phyloP scores from a whole-genome alignment of 92 coral and sea anemone species.

The Isaurus tuberculatus region DNA sequence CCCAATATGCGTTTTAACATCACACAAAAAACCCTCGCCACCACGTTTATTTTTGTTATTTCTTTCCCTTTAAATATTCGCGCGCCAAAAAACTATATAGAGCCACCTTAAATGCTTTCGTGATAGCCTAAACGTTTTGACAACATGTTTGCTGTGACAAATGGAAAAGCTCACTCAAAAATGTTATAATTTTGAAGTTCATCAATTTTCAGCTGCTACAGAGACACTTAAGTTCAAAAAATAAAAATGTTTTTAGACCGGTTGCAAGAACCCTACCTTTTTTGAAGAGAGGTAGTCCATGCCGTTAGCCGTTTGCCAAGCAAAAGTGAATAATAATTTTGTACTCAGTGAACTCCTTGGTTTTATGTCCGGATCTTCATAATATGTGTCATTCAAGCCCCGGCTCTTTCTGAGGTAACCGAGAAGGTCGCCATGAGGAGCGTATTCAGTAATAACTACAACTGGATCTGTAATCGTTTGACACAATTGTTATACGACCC shows the following conservation, averaged over 20 bases:
- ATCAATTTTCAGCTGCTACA: background rate
- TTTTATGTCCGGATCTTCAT: slow-evolving; percentile 42
- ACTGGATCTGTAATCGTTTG: slow-evolving; percentile 23
- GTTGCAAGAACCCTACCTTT: background rate
- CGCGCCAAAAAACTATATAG: too few species aligned
- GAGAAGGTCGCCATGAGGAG: slow-evolving; percentile 45
- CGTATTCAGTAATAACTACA: slow-evolving; percentile 10
- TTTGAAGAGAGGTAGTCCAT: slow-evolving; percentile 39
- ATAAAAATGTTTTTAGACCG: background rate
- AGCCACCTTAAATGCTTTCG: too few species aligned
- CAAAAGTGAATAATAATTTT: slow-evolving; percentile 23
- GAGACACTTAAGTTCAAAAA: background rate
- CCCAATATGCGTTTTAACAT: too few species aligned
- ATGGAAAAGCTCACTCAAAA: too few species aligned
- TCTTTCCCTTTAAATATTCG: too few species aligned
- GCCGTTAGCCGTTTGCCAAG: slow-evolving; percentile 38
- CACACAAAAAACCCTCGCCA: too few species aligned
- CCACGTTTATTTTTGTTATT: too few species aligned
- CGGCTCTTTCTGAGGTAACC: slow-evolving; percentile 50
- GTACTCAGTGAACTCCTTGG: slow-evolving; percentile 35
- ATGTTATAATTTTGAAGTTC: too few species aligned
- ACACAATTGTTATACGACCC: background rate
- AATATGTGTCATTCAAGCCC: slow-evolving; percentile 38
- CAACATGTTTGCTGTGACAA: too few species aligned
- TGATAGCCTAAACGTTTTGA: too few species aligned